These are phyloP conservation scores for Anas platyrhynchos DNA, from an alignment of 2,113 vertebrate genomes.

Conservation along the genomic window DNA sequence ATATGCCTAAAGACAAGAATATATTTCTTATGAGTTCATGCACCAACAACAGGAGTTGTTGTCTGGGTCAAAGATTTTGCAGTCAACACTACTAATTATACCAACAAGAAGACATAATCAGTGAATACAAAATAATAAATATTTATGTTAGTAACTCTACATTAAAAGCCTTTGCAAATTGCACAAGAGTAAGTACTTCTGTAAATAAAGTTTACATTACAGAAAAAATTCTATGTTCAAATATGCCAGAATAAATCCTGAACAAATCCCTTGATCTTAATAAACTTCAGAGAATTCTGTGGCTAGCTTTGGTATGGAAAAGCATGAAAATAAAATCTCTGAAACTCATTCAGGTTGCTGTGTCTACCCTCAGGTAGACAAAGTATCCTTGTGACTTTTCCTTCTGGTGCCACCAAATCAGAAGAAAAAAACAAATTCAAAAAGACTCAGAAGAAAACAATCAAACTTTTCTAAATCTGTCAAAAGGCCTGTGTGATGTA, in stretches of 20 bases:
- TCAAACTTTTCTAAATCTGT: not conserved
- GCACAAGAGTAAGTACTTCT: not conserved
- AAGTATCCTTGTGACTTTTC: not conserved
- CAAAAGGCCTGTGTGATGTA: not conserved
- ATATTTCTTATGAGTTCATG: not conserved
- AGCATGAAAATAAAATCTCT: not conserved
- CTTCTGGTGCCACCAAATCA: not conserved
- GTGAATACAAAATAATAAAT: not conserved
- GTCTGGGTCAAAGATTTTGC: not conserved
- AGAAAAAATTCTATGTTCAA: not conserved
- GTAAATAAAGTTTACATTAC: not conserved
- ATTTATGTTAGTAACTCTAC: not conserved
- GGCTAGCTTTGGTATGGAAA: not conserved
- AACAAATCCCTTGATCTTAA: not conserved
- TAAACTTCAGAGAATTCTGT: not conserved
- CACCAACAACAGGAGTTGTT: not conserved
- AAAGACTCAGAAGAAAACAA: not conserved
- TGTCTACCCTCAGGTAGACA: not conserved
- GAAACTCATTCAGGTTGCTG: not conserved
- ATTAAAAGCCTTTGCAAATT: not conserved
- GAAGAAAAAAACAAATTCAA: not conserved
- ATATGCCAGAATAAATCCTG: not conserved
- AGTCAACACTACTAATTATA: not conserved
- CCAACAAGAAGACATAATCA: not conserved
- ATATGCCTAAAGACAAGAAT: slow-evolving; percentile 80